Percentiles rank a stretch among this genome's conserved stretches.
phyloP scores from a whole-genome alignment of 2,113 vertebrate genomes.

The Tichodroma muraria region DNA sequence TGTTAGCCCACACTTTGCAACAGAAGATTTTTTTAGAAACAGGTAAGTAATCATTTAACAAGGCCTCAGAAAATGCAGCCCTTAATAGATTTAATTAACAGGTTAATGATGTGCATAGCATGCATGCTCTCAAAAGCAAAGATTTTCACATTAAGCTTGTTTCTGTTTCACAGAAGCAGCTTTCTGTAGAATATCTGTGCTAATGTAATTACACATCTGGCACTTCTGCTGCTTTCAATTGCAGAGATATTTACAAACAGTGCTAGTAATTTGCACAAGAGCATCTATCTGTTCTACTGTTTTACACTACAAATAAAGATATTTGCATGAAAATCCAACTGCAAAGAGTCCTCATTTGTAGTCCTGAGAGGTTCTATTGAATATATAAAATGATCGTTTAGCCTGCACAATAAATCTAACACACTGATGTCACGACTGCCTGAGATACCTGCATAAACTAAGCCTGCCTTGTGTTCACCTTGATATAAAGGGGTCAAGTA shows the following conservation, averaged over 20 bases:
- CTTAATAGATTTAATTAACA: conserved; percentile 48
- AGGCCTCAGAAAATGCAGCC: conserved; percentile 10
- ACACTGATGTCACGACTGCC: background rate
- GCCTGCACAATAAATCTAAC: background rate
- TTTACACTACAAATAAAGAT: conserved; percentile 4
- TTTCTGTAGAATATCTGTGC: conserved; percentile 35
- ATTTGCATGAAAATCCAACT: conserved; percentile 37
- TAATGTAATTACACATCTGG: conserved; percentile 51
- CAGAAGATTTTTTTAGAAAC: background rate
- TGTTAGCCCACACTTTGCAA: background rate
- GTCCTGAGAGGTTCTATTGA: background rate
- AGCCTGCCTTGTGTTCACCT: background rate
- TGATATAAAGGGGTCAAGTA: conserved; percentile 19
- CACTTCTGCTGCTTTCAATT: conserved; percentile 28
- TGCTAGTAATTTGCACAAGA: conserved; percentile 34
- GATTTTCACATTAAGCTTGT: conserved; percentile 36
- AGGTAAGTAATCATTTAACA: conserved; percentile 39
- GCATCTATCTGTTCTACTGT: background rate
- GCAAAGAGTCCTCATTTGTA: background rate
- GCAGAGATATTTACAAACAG: conserved; percentile 38
- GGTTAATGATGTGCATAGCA: conserved; percentile 48
- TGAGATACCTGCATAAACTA: background rate
- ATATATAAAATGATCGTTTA: background rate
- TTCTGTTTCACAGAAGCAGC: conserved; percentile 10
- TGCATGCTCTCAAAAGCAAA: background rate